These are phyloP conservation scores for Hydra vulgaris DNA, from an alignment of 30 jellyfish, hydroid and myxozoan species.

Conservation along the genomic window DNA sequence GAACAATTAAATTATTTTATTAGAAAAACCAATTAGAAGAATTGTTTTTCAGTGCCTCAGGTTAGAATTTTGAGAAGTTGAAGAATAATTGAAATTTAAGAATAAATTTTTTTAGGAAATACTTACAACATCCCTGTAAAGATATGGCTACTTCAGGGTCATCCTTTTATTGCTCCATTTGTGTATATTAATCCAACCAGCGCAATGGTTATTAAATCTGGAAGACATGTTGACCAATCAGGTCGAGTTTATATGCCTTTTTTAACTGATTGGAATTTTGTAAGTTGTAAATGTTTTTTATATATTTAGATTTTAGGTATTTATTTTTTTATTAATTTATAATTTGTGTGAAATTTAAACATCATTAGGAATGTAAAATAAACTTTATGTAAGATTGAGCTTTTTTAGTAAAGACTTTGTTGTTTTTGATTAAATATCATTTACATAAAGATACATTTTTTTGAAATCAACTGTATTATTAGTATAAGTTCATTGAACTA, in stretches of 20 bases:
- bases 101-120: constrained; percentile 47
- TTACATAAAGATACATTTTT: too few relatives aligned
- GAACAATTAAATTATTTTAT: too few relatives aligned
- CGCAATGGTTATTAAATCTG: constrained; percentile 76
- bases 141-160: constrained; percentile 48
- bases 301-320: neutral
- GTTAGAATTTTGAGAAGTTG: too few relatives aligned
- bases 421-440: too few relatives aligned
- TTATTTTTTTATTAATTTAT: constrained; percentile 1
- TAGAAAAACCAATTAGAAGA: too few relatives aligned
- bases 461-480: too few relatives aligned
- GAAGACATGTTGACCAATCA: constrained; percentile 60
- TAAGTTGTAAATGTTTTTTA: neutral
- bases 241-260: constrained; percentile 84
- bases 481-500: too few relatives aligned
- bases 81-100: too few relatives aligned
- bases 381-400: too few relatives aligned
- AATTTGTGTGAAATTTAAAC: neutral
- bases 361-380: too few relatives aligned
- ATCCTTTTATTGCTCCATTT: constrained; percentile 63
- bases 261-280: constrained; percentile 70
- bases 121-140: constrained; percentile 73
- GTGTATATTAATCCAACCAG: constrained; percentile 76
- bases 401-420: too few relatives aligned
- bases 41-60: too few relatives aligned